Evolutionary conservation across 2,113 vertebrate species (phyloP), one percentile per base, ranked within the genome.

Genomic region (Calyptomena viridis): DNA sequence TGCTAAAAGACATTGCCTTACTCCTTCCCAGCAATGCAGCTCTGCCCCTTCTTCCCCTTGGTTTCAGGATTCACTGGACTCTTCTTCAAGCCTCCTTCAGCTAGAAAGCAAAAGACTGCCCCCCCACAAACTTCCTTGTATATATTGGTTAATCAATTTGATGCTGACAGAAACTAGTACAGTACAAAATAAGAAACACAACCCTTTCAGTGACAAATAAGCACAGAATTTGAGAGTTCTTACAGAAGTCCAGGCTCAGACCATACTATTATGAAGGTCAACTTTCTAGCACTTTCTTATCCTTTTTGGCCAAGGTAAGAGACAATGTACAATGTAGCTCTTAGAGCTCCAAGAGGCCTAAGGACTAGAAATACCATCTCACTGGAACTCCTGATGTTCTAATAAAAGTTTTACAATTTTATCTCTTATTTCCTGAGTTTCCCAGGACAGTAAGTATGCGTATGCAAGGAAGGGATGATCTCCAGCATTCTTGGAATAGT

Each of bases 401-500:
- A 62, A 44, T 76, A 63, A 55, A 55, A 76, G 74, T 89, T 73
- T 25, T 68, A 66, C 50, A 72, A 67, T 84, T 95, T 63, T 84
- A 67, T 75, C 84, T 93, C 52, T 63, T 31, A 72, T 82, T 95
- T 92, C 71, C 74, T 4, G 6, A 53, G 44, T 42, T 79, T 83
- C 90, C 23, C 76, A 92, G 42, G 82, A 77, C 92, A 93, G 49
- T 20, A 93, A 88, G 53, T 35, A 76, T 47, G 64, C 9, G 0
- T 74, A 86, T 86, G 85, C 55, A 69, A 83, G 85, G 60, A 27
- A 40, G 44, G 37, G 37, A 83, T 50, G 75, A 88, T 42, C 46
- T 74, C 59, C 23, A 86, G 75, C 94, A 95, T 96, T 95, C 88
- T 0, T 90, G 23, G 59, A 84, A 91, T 95, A 93, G 72, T 69